Percentiles rank a stretch among this genome's conserved stretches.
phyloP scores from a whole-genome alignment of 2,888 invertebrate species.

The Willowsia nigromaculata region DNA sequence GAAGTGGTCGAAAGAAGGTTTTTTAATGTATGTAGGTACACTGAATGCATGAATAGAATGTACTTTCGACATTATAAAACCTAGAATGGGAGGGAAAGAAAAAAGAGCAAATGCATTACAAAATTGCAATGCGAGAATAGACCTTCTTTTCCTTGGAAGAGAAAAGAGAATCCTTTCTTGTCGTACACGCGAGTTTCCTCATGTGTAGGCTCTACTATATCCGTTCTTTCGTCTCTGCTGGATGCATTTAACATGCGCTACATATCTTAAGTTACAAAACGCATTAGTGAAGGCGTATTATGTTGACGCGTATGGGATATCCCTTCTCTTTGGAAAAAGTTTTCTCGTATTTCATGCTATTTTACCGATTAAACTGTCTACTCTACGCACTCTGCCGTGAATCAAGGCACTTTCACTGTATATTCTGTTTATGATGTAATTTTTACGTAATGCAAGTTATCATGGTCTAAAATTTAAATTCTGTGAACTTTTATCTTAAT shows the following conservation, averaged over 20 bases:
- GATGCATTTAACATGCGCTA: too few relatives aligned
- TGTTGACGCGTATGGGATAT: not conserved
- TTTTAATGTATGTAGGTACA: slow-evolving; percentile 9
- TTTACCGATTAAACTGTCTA: not conserved
- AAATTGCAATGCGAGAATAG: not conserved
- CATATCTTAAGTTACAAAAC: too few relatives aligned
- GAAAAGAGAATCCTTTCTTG: not conserved
- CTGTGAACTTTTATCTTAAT: too few relatives aligned
- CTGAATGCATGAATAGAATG: slow-evolving; percentile 1
- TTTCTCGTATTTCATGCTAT: not conserved
- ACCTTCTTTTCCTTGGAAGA: not conserved
- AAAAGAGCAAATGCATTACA: slow-evolving; percentile 17
- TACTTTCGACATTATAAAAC: slow-evolving; percentile 41
- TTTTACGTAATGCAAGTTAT: too few relatives aligned
- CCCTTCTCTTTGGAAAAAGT: not conserved
- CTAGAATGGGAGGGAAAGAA: slow-evolving; percentile 1
- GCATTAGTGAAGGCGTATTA: not conserved
- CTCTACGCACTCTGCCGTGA: too few relatives aligned
- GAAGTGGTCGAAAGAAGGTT: slow-evolving; percentile 58
- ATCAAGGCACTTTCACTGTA: too few relatives aligned
- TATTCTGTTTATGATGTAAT: too few relatives aligned
- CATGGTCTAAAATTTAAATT: too few relatives aligned
- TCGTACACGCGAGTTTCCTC: not conserved
- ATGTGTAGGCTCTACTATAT: too few relatives aligned
- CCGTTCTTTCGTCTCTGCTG: too few relatives aligned